These are phyloP conservation scores for Luffia ferchaultella DNA, from an alignment of 2,888 invertebrate species.

Conservation along the genomic window DNA sequence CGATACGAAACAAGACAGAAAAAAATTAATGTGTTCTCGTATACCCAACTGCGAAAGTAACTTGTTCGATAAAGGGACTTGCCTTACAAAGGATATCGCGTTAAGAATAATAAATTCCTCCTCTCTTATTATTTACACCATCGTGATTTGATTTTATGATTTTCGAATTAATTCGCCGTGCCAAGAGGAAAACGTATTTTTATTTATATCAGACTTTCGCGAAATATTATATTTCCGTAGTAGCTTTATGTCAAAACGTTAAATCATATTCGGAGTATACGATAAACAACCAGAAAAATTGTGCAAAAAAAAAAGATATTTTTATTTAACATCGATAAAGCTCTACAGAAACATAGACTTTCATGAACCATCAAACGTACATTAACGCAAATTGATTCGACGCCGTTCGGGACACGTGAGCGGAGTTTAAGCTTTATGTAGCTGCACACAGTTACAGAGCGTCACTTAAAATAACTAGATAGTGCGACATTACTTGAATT, in stretches of 20 bases:
- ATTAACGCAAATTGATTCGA: not conserved
- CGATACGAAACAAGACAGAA: not conserved
- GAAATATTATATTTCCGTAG: not conserved
- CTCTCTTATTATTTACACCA: too few species aligned
- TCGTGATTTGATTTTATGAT: too few species aligned
- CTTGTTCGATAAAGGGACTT: too few species aligned
- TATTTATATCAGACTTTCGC: too few species aligned
- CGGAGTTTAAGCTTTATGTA: not conserved
- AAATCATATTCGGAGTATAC: not conserved
- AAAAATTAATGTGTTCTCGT: not conserved
- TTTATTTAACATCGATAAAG: not conserved
- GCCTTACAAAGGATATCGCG: too few species aligned
- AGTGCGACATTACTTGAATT: too few species aligned
- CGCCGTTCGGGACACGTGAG: not conserved
- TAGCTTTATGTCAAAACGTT: not conserved
- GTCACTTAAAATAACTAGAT: too few species aligned
- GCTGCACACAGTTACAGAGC: not conserved
- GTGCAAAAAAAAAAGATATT: not conserved
- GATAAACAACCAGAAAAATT: not conserved
- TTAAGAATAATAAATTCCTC: too few species aligned
- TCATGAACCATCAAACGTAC: not conserved
- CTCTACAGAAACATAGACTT: not conserved
- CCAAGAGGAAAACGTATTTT: too few species aligned
- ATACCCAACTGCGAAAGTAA: too few species aligned
- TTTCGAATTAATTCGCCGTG: too few species aligned